Evolutionary conservation across 2,113 vertebrate species (phyloP).

Genomic region (Laterallus jamaicensis): DNA sequence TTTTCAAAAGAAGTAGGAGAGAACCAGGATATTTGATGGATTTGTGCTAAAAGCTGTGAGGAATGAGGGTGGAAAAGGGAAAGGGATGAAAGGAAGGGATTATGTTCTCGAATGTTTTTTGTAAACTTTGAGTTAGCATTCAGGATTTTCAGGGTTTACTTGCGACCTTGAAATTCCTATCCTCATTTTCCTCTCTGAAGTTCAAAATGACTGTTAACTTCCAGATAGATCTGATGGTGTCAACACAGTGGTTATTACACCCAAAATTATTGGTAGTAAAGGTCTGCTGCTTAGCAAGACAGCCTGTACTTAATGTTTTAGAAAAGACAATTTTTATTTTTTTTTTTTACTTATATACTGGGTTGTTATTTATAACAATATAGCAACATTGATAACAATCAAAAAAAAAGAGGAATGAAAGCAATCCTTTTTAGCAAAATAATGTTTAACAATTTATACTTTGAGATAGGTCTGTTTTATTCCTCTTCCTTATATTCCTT

Average conservation of each 20-base stretch:
- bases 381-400: neutral
- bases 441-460: neutral
- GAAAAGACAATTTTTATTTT: neutral
- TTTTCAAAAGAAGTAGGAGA: neutral
- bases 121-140: neutral
- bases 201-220: neutral
- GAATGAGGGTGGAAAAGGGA: neutral
- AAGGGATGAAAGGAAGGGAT: neutral
- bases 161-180: neutral
- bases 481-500: neutral
- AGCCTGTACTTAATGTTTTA: neutral
- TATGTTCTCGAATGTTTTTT: neutral
- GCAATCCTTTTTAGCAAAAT: neutral
- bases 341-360: neutral
- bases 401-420: neutral
- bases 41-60: neutral
- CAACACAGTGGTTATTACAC: neutral
- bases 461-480: neutral
- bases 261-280: neutral
- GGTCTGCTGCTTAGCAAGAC: neutral
- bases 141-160: neutral
- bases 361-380: neutral
- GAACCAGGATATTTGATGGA: neutral
- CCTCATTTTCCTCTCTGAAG: neutral
- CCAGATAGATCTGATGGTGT: neutral